Evolutionary conservation across 2,113 vertebrate genomes (phyloP).

Genomic region (Ariopsis seemanni): DNA sequence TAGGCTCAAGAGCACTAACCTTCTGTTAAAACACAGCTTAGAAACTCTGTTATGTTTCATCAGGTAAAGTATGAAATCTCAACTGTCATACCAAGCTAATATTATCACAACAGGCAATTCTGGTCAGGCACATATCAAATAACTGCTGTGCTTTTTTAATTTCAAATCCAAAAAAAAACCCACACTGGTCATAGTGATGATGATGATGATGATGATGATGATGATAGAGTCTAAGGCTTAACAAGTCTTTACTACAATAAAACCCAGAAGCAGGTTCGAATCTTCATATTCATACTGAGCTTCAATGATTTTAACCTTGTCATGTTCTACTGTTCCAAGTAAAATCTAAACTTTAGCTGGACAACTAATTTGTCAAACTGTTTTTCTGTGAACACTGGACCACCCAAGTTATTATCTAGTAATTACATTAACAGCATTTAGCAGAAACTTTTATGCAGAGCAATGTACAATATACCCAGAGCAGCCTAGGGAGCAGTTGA

Average conservation of each 20-base stretch:
- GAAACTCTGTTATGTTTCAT: conserved; percentile 24
- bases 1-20: conserved; percentile 64
- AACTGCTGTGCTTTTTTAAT: conserved; percentile 42
- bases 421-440: not conserved
- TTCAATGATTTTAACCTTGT: not conserved
- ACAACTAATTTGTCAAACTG: not conserved
- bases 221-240: not conserved
- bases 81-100: conserved; percentile 28
- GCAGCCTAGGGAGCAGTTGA: no score
- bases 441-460: no score
- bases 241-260: conserved; percentile 1
- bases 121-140: conserved; percentile 24
- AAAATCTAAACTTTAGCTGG: not conserved
- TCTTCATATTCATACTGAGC: not conserved
- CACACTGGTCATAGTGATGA: not conserved
- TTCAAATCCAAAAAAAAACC: conserved; percentile 1
- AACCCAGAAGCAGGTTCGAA: not conserved
- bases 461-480: no score
- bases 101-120: conserved; percentile 25
- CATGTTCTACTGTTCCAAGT: not conserved
- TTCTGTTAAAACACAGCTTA: conserved; percentile 61
- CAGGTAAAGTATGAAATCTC: conserved; percentile 44
- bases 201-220: not conserved
- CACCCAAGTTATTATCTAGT: not conserved
- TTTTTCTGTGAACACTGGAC: not conserved